These are phyloP conservation scores for Salminus brasiliensis DNA, from an alignment of 2,113 vertebrate genomes.

Conservation along the genomic window DNA sequence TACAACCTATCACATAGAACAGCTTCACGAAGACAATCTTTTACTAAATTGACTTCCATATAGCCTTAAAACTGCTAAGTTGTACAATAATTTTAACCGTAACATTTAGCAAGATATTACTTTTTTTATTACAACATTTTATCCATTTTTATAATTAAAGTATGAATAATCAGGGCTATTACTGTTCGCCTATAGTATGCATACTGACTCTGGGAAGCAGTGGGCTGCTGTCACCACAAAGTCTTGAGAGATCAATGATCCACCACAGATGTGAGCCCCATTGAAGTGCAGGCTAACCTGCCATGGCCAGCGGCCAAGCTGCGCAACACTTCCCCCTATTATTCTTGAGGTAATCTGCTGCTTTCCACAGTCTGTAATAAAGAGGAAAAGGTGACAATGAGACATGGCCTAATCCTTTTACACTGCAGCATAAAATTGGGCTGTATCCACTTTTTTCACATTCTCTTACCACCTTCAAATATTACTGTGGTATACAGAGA, in stretches of 20 bases:
- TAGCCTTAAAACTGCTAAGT: too few species aligned
- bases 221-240: conserved; percentile 90
- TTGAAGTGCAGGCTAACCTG: conserved; percentile 85
- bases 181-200: not conserved
- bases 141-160: not conserved
- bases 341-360: conserved; percentile 77
- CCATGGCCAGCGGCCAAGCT: conserved; percentile 87
- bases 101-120: too few species aligned
- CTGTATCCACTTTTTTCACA: too few species aligned
- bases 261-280: conserved; percentile 84
- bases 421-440: not conserved
- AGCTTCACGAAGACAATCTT: too few species aligned
- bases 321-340: conserved; percentile 80
- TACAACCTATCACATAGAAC: too few species aligned
- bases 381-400: not conserved
- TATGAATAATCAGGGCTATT: not conserved
- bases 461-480: too few species aligned
- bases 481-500: too few species aligned
- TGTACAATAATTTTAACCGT: too few species aligned
- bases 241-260: conserved; percentile 81
- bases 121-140: too few species aligned
- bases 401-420: not conserved
- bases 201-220: conserved; percentile 88
- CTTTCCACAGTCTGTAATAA: conserved; percentile 81
- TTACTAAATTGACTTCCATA: too few species aligned